phyloP scores from a whole-genome alignment of 2,888 invertebrate species.

The Synergus itoensis region DNA sequence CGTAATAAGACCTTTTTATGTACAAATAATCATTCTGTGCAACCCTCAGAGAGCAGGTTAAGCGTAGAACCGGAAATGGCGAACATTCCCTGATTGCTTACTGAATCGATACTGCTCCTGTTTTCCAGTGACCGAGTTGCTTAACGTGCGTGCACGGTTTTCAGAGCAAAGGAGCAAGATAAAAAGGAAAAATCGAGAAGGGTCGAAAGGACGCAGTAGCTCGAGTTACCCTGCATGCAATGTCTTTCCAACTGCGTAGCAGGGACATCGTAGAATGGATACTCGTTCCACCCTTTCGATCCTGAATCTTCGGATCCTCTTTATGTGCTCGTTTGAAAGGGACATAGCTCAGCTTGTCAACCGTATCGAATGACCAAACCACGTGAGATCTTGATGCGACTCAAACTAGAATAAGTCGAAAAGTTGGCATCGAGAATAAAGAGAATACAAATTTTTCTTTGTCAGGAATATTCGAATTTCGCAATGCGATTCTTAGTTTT shows the following conservation, averaged over 20 bases:
- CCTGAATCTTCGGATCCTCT: background rate
- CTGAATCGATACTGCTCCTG: conserved; percentile 3
- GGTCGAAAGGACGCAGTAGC: background rate
- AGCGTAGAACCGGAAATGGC: background rate
- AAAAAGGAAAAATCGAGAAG: background rate
- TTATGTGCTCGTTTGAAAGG: conserved; percentile 5
- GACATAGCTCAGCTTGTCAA: background rate
- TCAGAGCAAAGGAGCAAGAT: background rate
- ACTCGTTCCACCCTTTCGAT: background rate
- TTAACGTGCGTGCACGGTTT: background rate
- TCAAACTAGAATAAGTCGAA: background rate
- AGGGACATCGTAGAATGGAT: background rate
- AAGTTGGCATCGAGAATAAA: background rate
- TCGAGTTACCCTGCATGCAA: background rate
- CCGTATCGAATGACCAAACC: background rate
- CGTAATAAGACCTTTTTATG: background rate
- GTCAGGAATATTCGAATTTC: no score
- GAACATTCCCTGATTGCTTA: conserved; percentile 4
- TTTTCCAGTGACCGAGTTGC: conserved; percentile 17
- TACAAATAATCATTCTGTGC: background rate
- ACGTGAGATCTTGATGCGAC: background rate
- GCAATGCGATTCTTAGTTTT: no score
- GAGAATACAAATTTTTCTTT: background rate
- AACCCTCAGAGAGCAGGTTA: background rate
- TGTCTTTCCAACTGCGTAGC: background rate